Evolutionary conservation across 2,888 invertebrate genomes (phyloP), one percentile per base, ranked within the genome.

Genomic region (Zeuzera pyrina): DNA sequence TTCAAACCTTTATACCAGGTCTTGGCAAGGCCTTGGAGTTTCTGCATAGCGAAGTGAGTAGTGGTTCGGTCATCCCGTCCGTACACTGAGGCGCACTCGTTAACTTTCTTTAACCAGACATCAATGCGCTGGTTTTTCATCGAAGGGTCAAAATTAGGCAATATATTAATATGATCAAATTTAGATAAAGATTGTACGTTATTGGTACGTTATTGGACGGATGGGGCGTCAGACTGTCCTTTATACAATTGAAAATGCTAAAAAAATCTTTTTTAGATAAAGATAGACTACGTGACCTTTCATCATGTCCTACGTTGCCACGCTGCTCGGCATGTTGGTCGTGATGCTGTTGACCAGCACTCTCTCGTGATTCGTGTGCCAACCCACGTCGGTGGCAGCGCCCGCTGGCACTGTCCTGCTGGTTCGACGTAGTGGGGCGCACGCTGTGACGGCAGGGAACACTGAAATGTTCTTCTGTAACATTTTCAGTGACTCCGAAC

Each of bases 141-240:
- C 1, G 43, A 39, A 1, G 45, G 45, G 15, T 45, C 31, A 30
- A 43, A 43, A 5, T 37, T 31, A 2, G 45, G 41, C 1, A 45
- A 3, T n/a, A n/a, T n/a, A n/a, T n/a, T n/a, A n/a, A n/a, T n/a
- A n/a, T n/a, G n/a, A 33, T 3, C 35, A 19, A 6, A 12, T n/a
- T n/a, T n/a, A n/a, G n/a, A n/a, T n/a, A n/a, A n/a, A n/a, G n/a
- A n/a, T n/a, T n/a, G n/a, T n/a, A n/a, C n/a, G n/a, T n/a, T n/a
- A n/a, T n/a, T n/a, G n/a, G n/a, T n/a, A n/a, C n/a, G n/a, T n/a
- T n/a, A n/a, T n/a, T n/a, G n/a, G n/a, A n/a, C n/a, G n/a, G n/a
- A n/a, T n/a, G n/a, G n/a, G n/a, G n/a, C n/a, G 35, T 8, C n/a
- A 16, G 25, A 6, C 25, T 13, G 12, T 33, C 28, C 7, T 28